A percentile compares a stretch with the other conserved stretches of the same genome.
Conservation (phyloP, 1,140 invertebrate genomes). For the Drosophila equinoxialis region DNA sequence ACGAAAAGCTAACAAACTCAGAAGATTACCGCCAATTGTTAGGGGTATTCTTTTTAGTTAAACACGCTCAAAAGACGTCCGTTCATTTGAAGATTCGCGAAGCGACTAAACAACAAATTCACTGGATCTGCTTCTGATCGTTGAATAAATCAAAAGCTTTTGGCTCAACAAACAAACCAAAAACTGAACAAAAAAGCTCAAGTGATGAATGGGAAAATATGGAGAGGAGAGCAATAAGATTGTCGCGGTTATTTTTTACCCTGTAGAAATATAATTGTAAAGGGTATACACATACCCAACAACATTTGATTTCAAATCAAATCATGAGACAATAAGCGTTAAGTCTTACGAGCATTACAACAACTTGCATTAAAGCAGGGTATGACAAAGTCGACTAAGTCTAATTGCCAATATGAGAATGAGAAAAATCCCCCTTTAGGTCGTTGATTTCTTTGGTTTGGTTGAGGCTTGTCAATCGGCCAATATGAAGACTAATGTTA, state of each 20-base stretch:
- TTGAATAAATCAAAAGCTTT: no score
- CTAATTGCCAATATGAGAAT: background rate
- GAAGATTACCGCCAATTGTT: background rate
- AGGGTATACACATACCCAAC: no score
- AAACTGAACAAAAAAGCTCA: background rate
- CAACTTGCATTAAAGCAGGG: no score
- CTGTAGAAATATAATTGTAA: no score
- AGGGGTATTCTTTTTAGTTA: background rate
- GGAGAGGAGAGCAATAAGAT: no score
- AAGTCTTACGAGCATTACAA: no score
- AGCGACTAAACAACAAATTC: slow-evolving; percentile 36
- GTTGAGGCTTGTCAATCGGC: slow-evolving; percentile 49
- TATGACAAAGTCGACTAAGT: no score
- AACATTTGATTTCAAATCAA: no score
- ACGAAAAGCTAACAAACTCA: background rate
- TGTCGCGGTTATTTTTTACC: no score
- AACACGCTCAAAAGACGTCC: slow-evolving; percentile 21
- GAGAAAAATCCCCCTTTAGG: slow-evolving; percentile 35
- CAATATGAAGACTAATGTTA: background rate
- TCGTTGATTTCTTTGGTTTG: slow-evolving; percentile 14
- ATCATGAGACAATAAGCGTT: no score
- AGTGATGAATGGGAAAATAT: no score
- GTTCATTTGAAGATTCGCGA: slow-evolving; percentile 34
- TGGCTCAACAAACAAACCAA: background rate
- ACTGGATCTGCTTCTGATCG: background rate